Conservation (phyloP, 2,113 vertebrate species). For the Abramis brama region DNA sequence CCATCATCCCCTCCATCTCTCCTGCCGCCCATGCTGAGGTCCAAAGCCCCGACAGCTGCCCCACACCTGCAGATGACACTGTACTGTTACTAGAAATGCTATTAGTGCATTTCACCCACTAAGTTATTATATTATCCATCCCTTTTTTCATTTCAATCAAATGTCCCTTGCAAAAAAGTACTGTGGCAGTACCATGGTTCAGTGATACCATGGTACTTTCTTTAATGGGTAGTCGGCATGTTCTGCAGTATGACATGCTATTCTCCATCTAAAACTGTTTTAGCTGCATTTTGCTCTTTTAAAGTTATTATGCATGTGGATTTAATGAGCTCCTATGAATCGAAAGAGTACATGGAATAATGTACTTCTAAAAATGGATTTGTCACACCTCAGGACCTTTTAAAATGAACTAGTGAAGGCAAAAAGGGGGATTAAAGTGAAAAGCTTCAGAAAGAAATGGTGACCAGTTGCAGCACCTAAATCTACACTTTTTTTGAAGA, state of each 20-base stretch:
- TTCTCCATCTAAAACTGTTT: neutral
- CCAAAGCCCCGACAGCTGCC: slow-evolving; percentile 25
- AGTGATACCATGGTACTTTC: neutral
- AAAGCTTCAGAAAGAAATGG: neutral
- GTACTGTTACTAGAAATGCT: slow-evolving; percentile 46
- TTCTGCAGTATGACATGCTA: neutral
- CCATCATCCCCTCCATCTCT: slow-evolving; percentile 18
- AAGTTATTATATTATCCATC: neutral
- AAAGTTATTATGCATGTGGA: neutral
- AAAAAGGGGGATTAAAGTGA: neutral
- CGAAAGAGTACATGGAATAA: neutral
- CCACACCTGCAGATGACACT: slow-evolving; percentile 32
- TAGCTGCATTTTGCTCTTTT: neutral
- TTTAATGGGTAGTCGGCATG: neutral
- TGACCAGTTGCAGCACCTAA: neutral
- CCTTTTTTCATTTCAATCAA: neutral
- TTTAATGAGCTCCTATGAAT: neutral
- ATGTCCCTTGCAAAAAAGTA: neutral
- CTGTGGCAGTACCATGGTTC: neutral
- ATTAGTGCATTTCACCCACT: slow-evolving; percentile 14
- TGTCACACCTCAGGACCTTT: slow-evolving; percentile 14
- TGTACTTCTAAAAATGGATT: neutral
- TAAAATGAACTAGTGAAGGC: neutral
- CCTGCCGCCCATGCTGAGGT: slow-evolving; percentile 15
- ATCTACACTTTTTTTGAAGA: neutral